Conservation (phyloP, 92 coral and sea anemone species). For the Montipora capitata region DNA sequence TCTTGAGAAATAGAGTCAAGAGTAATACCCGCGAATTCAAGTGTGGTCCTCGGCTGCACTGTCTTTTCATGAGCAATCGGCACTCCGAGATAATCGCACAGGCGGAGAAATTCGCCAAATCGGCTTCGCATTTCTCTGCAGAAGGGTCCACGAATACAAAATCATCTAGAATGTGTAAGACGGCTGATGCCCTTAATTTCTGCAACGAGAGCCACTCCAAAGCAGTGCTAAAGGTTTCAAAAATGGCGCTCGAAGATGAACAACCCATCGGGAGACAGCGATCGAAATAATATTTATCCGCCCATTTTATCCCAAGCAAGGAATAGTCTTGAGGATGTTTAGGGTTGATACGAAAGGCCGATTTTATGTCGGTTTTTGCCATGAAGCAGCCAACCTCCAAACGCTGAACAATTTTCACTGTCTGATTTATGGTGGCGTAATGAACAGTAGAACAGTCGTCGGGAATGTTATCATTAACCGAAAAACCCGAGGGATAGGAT, state of each 20-base stretch:
- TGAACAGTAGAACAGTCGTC: constrained; percentile 12
- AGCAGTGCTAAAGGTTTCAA: constrained; percentile 39
- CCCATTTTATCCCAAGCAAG: neutral
- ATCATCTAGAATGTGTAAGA: constrained; percentile 59
- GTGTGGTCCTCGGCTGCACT: constrained; percentile 31
- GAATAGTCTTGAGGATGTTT: neutral
- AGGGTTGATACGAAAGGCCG: neutral
- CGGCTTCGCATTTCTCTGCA: neutral
- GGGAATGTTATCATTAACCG: constrained; percentile 43
- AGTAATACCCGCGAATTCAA: constrained; percentile 42
- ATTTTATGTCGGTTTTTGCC: neutral
- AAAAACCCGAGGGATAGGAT: constrained; percentile 33
- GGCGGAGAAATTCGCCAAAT: neutral
- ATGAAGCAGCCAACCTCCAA: constrained; percentile 11
- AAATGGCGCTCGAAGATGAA: neutral
- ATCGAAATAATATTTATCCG: constrained; percentile 33
- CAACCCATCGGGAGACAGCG: constrained; percentile 39
- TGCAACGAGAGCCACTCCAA: constrained; percentile 53
- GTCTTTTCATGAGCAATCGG: constrained; percentile 56
- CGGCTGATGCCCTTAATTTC: constrained; percentile 13
- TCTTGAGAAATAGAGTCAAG: constrained; percentile 19
- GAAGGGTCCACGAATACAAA: constrained; percentile 23
- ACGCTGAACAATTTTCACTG: neutral
- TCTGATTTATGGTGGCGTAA: constrained; percentile 16
- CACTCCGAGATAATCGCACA: constrained; percentile 58